A percentile compares a stretch with the other conserved stretches of the same genome.
These are phyloP conservation scores for Etheostoma spectabile DNA, from an alignment of 2,113 vertebrate genomes.

Conservation along the genomic window DNA sequence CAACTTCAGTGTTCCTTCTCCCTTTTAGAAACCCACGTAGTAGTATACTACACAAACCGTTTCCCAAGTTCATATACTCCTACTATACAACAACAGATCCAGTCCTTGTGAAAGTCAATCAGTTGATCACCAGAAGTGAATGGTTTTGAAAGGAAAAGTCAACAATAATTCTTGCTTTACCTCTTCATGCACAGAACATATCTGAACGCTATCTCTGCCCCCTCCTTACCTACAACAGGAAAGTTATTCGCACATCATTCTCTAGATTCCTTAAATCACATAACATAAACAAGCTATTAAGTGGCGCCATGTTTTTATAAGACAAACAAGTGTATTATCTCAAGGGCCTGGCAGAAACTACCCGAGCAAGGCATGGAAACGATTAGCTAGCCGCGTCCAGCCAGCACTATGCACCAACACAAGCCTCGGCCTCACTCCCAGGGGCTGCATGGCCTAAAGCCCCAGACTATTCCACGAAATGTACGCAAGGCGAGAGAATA, in stretches of 20 bases:
- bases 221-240: conserved; percentile 10
- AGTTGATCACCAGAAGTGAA: neutral
- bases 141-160: neutral
- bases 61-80: neutral
- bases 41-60: neutral
- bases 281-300: conserved; percentile 60
- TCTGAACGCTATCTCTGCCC: neutral
- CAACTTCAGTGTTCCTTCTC: conserved; percentile 42
- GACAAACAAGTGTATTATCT: conserved; percentile 65
- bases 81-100: neutral
- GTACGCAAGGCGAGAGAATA: conserved; percentile 61
- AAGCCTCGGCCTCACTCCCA: conserved; percentile 28
- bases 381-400: conserved; percentile 59
- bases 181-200: neutral
- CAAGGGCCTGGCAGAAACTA: conserved; percentile 39
- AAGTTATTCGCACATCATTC: conserved; percentile 16
- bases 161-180: neutral
- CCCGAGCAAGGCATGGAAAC: conserved; percentile 61
- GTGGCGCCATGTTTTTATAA: conserved; percentile 46
- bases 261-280: conserved; percentile 35
- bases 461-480: conserved; percentile 25
- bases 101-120: neutral
- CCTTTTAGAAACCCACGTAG: conserved; percentile 5
- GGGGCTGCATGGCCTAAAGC: conserved; percentile 13
- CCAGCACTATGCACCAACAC: conserved; percentile 63